Conservation (phyloP, 2,888 invertebrate species). For the Napeogenes inachia region DNA sequence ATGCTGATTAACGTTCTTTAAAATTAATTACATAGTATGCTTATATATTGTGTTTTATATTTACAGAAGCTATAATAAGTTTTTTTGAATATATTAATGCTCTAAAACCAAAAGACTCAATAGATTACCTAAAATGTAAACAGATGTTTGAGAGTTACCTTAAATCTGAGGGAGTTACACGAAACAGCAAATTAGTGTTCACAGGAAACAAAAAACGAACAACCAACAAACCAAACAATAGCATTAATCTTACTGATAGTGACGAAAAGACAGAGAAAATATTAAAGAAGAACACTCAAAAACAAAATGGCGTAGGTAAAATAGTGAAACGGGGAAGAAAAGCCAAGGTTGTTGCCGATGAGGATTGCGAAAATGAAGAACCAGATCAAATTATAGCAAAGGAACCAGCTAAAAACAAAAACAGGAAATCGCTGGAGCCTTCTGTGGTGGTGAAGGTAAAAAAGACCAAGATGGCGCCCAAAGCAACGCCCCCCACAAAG, state of each 20-base stretch:
- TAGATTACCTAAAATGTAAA: constrained; percentile 85
- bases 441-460: constrained; percentile 51
- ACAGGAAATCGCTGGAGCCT: constrained; percentile 58
- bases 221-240: constrained; percentile 29
- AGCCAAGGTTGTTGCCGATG: constrained; percentile 33
- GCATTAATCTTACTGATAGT: constrained; percentile 19
- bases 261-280: constrained; percentile 28
- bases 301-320: constrained; percentile 26
- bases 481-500: constrained; percentile 62
- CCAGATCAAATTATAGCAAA: constrained; percentile 39
- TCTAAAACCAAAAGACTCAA: constrained; percentile 82
- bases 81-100: constrained; percentile 83
- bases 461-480: constrained; percentile 53
- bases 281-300: constrained; percentile 31
- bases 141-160: constrained; percentile 81
- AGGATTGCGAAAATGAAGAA: constrained; percentile 50
- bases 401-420: constrained; percentile 37
- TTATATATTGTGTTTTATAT: neutral
- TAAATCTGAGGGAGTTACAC: constrained; percentile 77
- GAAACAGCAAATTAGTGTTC: constrained; percentile 79
- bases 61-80: constrained; percentile 78
- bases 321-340: constrained; percentile 6
- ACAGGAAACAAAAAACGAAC: constrained; percentile 46
- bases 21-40: neutral
- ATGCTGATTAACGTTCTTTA: neutral